Percentiles rank a stretch among this genome's conserved stretches.
Conservation (phyloP, 2,797 vertebrate genomes). For the Eulemur albifrons region DNA sequence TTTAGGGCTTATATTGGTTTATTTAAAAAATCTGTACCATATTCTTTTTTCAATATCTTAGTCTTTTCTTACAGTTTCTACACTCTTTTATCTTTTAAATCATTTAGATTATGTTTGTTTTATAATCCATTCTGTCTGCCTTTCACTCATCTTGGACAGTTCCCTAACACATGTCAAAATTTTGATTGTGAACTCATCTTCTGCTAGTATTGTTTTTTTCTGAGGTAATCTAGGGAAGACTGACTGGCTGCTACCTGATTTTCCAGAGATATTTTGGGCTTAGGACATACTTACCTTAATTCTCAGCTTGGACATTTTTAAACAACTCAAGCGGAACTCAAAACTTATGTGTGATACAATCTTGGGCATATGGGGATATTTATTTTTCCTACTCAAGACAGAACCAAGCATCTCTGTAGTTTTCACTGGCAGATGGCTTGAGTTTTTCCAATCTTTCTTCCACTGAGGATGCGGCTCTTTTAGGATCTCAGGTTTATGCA, state of each 20-base stretch:
- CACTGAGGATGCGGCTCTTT: not conserved
- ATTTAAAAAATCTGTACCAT: not conserved
- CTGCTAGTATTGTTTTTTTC: not conserved
- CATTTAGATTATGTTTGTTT: slow-evolving; percentile 5
- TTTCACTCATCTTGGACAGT: not conserved
- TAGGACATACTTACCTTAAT: not conserved
- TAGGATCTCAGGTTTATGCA: not conserved
- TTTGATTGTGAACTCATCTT: not conserved
- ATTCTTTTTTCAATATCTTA: not conserved
- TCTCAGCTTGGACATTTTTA: not conserved
- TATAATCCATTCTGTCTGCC: not conserved
- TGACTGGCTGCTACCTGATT: not conserved
- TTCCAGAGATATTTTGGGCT: not conserved
- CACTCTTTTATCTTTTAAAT: not conserved
- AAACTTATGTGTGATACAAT: not conserved
- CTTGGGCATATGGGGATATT: not conserved
- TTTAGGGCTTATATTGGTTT: not conserved
- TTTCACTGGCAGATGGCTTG: not conserved
- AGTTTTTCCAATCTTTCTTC: not conserved
- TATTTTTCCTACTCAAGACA: not conserved
- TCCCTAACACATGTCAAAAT: not conserved
- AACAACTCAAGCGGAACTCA: not conserved
- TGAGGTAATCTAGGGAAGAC: not conserved
- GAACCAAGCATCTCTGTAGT: not conserved
- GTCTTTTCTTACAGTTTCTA: not conserved